Conservation (phyloP, 2,797 vertebrate genomes). For the Eremophila alpestris region DNA sequence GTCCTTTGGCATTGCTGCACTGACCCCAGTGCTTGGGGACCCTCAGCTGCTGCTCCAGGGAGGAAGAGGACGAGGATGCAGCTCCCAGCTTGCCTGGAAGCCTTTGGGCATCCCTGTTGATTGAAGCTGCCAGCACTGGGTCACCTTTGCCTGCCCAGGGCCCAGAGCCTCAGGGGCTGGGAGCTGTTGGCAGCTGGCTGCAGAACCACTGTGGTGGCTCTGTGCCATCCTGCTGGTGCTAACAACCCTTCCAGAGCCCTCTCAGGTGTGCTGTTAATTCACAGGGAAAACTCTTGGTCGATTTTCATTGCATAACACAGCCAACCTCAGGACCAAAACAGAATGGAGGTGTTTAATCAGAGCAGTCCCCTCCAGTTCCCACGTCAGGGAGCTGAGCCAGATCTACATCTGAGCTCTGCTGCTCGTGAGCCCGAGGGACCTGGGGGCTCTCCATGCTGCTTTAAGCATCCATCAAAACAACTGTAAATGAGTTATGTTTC, state of each 20-base stretch:
- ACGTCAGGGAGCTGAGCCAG: not conserved
- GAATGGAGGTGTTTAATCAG: not conserved
- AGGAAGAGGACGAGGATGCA: not conserved
- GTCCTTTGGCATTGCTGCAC: fast-evolving
- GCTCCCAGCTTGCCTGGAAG: not conserved
- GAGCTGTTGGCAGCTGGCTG: not conserved
- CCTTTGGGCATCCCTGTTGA: not conserved
- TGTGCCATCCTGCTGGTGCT: not conserved
- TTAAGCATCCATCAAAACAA: constrained; percentile 66
- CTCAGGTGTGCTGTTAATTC: not conserved
- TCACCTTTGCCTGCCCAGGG: fast-evolving
- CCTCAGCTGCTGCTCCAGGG: not conserved
- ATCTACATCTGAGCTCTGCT: not conserved
- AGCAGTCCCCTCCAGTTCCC: not conserved
- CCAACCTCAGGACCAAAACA: not conserved
- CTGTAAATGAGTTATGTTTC: constrained; percentile 63
- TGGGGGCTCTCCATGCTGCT: constrained; percentile 38
- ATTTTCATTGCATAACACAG: not conserved
- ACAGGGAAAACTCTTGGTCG: not conserved
- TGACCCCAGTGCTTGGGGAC: not conserved
- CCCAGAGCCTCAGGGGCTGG: not conserved
- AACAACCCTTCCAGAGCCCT: not conserved
- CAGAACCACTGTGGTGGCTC: not conserved
- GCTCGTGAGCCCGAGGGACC: not conserved
- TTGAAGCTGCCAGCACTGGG: not conserved